A percentile compares a stretch with the other conserved stretches of the same genome.
These are phyloP conservation scores for Zhengitettix transpicula DNA, from an alignment of 2,888 invertebrate genomes.

Conservation along the genomic window DNA sequence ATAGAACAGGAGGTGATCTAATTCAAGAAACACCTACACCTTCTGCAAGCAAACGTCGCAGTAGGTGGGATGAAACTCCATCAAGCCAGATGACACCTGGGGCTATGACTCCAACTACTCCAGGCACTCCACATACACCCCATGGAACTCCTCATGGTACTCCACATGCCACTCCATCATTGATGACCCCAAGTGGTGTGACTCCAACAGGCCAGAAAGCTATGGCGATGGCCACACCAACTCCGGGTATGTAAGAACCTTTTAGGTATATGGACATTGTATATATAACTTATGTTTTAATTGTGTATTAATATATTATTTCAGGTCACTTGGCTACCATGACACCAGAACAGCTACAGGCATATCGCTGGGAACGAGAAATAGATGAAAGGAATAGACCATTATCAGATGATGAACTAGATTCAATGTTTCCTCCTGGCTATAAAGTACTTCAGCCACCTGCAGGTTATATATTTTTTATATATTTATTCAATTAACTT, in stretches of 20 bases:
- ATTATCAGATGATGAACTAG: constrained; percentile 90
- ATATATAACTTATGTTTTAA: not conserved
- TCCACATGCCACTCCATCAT: constrained; percentile 46
- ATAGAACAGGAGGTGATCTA: constrained; percentile 50
- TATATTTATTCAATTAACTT: too few relatives aligned
- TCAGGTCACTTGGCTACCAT: constrained; percentile 78
- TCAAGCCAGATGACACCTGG: constrained; percentile 33
- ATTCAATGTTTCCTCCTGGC: constrained; percentile 93
- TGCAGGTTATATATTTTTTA: constrained; percentile 37
- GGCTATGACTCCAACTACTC: constrained; percentile 29
- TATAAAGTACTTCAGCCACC: constrained; percentile 95
- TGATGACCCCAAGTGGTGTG: constrained; percentile 65
- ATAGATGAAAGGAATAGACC: constrained; percentile 96
- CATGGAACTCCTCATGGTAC: constrained; percentile 54
- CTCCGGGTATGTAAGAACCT: constrained; percentile 40
- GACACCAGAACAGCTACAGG: constrained; percentile 98
- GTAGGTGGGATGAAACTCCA: constrained; percentile 98
- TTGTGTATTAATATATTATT: not conserved
- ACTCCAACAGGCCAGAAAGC: constrained; percentile 88
- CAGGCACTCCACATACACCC: constrained; percentile 55
- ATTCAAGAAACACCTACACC: constrained; percentile 90
- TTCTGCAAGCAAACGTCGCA: constrained; percentile 83
- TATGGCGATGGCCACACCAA: constrained; percentile 97
- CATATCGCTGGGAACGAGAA: constrained; percentile 95
- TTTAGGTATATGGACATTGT: not conserved